A percentile compares a stretch with the other conserved stretches of the same genome.
Conservation (phyloP, 2,797 vertebrate species). For the Danio albolineatus region DNA sequence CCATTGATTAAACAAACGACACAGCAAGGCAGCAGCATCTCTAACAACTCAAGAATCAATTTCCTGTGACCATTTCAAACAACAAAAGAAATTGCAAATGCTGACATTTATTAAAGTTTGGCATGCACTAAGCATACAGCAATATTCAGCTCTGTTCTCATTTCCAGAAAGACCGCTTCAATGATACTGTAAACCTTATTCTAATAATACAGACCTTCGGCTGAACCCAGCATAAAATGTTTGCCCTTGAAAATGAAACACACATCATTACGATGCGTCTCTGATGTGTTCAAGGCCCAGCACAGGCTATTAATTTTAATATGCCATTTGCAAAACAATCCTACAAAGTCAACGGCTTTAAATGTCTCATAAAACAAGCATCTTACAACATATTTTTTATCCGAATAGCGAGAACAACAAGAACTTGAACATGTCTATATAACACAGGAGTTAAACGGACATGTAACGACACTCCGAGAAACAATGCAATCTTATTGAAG, state of each 20-base stretch:
- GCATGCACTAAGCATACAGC: background rate
- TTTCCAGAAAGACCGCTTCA: background rate
- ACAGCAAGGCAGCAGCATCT: background rate
- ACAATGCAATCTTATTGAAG: conserved; percentile 7
- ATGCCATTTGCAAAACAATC: conserved; percentile 58
- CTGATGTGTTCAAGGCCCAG: conserved; percentile 28
- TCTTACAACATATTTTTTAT: conserved; percentile 28
- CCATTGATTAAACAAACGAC: background rate
- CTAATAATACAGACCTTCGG: conserved; percentile 28
- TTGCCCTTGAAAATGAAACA: conserved; percentile 28
- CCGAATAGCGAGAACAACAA: background rate
- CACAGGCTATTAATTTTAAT: conserved; percentile 56
- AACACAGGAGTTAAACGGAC: conserved; percentile 33
- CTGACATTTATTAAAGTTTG: background rate
- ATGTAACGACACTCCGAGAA: conserved; percentile 19
- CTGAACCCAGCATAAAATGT: conserved; percentile 42
- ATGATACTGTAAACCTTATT: conserved; percentile 12
- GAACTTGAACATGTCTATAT: background rate
- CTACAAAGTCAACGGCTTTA: conserved; percentile 46
- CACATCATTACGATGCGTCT: background rate
- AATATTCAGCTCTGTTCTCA: background rate
- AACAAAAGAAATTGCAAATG: background rate
- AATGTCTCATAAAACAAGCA: conserved; percentile 53
- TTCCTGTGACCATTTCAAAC: background rate
- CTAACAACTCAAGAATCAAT: background rate